phyloP scores from a whole-genome alignment of 2,888 invertebrate genomes.

The Polyommatus icarus region DNA sequence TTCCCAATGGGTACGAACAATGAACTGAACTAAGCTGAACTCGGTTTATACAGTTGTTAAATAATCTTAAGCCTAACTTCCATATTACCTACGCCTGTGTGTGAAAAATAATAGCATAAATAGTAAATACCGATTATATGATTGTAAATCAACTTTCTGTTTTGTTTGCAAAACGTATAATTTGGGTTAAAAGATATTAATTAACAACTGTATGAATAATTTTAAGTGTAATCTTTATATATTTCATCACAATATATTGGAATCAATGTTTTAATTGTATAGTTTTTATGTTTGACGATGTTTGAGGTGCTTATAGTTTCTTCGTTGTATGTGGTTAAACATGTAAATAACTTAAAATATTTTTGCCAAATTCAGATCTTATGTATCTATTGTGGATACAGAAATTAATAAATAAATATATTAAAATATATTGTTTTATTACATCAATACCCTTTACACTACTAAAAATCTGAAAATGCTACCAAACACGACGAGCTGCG shows the following conservation, averaged over 20 bases:
- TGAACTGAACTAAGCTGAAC: constrained; percentile 48
- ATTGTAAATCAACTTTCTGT: neutral
- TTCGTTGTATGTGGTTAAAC: constrained; percentile 39
- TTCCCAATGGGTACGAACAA: constrained; percentile 58
- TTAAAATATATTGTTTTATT: constrained; percentile 45
- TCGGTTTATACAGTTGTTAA: neutral
- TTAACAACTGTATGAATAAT: neutral
- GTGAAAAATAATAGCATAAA: neutral
- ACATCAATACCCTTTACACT: neutral
- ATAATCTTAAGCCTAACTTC: neutral
- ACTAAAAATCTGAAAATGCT: neutral
- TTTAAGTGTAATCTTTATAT: neutral
- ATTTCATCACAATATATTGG: constrained; percentile 43
- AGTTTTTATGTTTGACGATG: constrained; percentile 33
- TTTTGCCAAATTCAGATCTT: constrained; percentile 61
- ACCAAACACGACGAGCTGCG: no score
- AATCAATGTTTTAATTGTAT: constrained; percentile 33
- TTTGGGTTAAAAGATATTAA: neutral
- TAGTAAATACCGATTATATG: no score
- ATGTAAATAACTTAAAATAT: constrained; percentile 45
- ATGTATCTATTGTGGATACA: constrained; percentile 77
- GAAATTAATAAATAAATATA: constrained; percentile 78
- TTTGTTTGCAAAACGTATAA: neutral
- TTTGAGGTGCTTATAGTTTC: constrained; percentile 28
- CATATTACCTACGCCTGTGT: neutral